phyloP scores from a whole-genome alignment of 2,797 vertebrate genomes.

The Pseudopleuronectes americanus region DNA sequence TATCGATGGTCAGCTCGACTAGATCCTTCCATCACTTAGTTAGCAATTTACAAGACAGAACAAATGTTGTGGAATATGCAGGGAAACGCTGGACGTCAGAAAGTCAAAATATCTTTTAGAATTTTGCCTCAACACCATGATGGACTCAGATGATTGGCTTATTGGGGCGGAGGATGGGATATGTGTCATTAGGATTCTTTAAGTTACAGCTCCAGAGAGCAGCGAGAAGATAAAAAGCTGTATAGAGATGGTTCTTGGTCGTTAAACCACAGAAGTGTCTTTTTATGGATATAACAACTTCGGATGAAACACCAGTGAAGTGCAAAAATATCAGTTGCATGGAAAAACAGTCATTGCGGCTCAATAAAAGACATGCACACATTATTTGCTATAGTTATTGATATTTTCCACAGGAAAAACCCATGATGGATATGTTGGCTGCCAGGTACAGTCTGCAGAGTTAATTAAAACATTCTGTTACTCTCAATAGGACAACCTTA shows the following conservation, averaged over 20 bases:
- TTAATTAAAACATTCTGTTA: slow-evolving; percentile 23
- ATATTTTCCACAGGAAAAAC: slow-evolving; percentile 8
- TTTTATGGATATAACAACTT: not conserved
- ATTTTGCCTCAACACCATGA: no score
- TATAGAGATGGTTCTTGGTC: not conserved
- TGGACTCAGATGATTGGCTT: no score
- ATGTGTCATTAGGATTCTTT: no score
- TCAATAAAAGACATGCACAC: slow-evolving; percentile 11
- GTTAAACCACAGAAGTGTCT: not conserved
- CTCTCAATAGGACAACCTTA: slow-evolving; percentile 16
- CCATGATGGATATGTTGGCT: slow-evolving; percentile 19
- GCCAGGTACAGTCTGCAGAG: not conserved
- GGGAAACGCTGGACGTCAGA: no score
- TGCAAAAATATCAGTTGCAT: not conserved
- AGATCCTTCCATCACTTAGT: no score
- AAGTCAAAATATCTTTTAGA: no score
- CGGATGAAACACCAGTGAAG: not conserved
- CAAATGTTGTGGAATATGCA: no score
- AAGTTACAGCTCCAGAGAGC: no score
- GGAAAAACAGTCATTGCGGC: not conserved
- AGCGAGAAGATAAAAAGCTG: not conserved
- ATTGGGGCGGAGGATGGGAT: no score
- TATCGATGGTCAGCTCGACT: no score
- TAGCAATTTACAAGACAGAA: no score
- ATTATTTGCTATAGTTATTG: slow-evolving; percentile 26